Evolutionary conservation across 1,140 invertebrate genomes (phyloP).

Genomic region (Dendroctonus valens): DNA sequence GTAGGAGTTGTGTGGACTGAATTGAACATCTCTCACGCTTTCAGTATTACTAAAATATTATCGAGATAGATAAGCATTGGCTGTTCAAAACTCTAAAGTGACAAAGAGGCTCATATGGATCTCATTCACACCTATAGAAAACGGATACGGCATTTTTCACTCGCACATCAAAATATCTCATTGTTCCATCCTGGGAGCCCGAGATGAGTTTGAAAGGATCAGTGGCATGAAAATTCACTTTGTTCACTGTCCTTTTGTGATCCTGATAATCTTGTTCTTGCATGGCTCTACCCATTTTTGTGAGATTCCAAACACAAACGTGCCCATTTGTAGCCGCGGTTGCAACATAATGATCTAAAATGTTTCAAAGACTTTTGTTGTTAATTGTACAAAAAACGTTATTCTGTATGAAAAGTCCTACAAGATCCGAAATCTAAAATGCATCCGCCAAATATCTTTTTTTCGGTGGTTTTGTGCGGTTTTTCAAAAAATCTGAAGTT

Average conservation of each 20-base stretch:
- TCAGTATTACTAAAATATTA: constrained; percentile 75
- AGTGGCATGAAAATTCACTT: constrained; percentile 88
- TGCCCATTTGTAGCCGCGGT: constrained; percentile 95
- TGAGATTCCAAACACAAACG: constrained; percentile 95
- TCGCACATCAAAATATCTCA: constrained; percentile 92
- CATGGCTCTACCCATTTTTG: constrained; percentile 79
- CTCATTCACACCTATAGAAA: constrained; percentile 69
- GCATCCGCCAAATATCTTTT: no score
- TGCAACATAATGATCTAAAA: constrained; percentile 79
- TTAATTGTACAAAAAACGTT: not conserved
- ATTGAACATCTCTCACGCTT: constrained; percentile 92
- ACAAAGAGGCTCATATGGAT: no score
- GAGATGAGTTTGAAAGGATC: constrained; percentile 86
- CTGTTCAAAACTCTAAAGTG: no score
- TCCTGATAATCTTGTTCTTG: constrained; percentile 91
- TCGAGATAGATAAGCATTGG: not conserved
- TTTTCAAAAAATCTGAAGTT: no score
- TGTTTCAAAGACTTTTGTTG: not conserved
- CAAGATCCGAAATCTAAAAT: no score
- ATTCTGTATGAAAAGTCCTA: no score
- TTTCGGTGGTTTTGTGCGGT: no score
- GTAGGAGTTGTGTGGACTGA: constrained; percentile 81
- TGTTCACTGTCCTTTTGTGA: constrained; percentile 93
- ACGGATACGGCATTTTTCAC: constrained; percentile 78
- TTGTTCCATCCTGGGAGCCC: constrained; percentile 95